Percentiles rank a stretch among this genome's conserved stretches.
Evolutionary conservation across 2,113 vertebrate genomes (phyloP).

Genomic region (Capreolus pygargus): DNA sequence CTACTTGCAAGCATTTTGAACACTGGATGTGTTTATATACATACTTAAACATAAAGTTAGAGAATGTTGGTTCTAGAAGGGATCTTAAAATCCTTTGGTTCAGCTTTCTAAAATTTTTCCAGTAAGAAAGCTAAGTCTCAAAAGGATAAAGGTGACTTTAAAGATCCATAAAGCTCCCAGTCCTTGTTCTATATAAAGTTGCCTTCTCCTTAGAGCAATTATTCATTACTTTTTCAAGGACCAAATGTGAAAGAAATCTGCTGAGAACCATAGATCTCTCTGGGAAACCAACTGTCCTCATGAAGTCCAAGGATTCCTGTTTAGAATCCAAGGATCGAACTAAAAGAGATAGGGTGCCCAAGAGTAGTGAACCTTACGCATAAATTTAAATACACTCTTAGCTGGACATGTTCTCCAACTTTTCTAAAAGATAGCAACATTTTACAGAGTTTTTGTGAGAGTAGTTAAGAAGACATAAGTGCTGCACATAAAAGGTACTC

Average conservation of each 20-base stretch:
- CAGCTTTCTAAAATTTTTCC: not conserved
- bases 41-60: not conserved
- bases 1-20: not conserved
- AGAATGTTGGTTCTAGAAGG: not conserved
- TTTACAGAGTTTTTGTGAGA: not conserved
- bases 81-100: not conserved
- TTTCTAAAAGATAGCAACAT: not conserved
- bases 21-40: not conserved
- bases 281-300: not conserved
- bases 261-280: not conserved
- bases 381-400: not conserved
- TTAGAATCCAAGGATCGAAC: slow-evolving; percentile 14
- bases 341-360: not conserved
- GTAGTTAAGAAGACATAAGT: not conserved
- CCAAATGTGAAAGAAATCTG: slow-evolving; percentile 10
- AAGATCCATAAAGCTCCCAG: not conserved
- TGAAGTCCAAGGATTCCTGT: not conserved
- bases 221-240: slow-evolving; percentile 35
- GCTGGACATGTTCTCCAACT: not conserved
- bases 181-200: not conserved
- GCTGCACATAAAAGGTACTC: not conserved
- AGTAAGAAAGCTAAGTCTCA: not conserved
- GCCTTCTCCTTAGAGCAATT: not conserved
- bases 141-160: not conserved
- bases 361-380: not conserved